Conservation (phyloP, 2,113 vertebrate genomes). For the Zosterops japonicus region DNA sequence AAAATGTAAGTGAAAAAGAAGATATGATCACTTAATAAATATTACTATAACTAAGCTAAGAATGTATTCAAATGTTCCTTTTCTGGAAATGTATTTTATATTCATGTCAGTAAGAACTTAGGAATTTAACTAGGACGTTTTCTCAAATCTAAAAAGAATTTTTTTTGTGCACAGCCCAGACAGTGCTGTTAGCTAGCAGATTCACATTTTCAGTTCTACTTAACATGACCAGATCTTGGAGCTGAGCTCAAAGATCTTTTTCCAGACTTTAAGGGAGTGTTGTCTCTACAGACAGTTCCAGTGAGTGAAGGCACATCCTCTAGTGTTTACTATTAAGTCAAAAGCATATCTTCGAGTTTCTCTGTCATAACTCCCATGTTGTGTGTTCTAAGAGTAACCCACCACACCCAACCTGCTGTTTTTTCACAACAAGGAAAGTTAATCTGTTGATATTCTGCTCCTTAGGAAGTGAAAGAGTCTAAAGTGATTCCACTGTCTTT, state of each 20-base stretch:
- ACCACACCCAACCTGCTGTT: not conserved
- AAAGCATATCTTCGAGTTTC: not conserved
- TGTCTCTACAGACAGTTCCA: not conserved
- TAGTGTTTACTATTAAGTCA: not conserved
- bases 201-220: not conserved
- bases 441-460: not conserved
- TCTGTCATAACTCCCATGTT: not conserved
- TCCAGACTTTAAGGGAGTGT: not conserved
- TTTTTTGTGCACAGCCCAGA: not conserved
- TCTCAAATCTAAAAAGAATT: not conserved
- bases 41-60: not conserved
- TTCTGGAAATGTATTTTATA: not conserved
- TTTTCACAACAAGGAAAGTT: not conserved
- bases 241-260: not conserved
- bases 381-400: not conserved
- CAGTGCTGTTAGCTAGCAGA: not conserved
- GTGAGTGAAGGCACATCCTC: not conserved
- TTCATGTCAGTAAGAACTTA: not conserved
- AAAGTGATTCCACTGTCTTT: not conserved
- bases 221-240: not conserved
- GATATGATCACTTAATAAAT: not conserved
- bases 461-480: not conserved
- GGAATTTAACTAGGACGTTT: not conserved
- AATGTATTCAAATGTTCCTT: not conserved
- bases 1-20: not conserved